Conservation (phyloP, 2,888 invertebrate genomes). For the Pycnomerus fuliginosus region DNA sequence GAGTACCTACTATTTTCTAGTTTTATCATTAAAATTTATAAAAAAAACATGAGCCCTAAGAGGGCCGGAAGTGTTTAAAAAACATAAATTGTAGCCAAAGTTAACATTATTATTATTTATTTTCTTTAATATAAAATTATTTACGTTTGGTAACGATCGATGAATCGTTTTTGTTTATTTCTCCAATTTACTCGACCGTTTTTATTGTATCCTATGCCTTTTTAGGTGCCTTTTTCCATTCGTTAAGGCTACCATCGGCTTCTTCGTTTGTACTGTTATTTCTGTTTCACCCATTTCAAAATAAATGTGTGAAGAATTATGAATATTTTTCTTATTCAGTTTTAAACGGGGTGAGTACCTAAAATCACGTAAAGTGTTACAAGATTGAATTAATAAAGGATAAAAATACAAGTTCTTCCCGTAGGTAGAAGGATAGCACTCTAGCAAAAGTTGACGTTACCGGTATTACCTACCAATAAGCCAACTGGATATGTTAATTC, state of each 20-base stretch:
- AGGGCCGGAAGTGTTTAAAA: constrained; percentile 39
- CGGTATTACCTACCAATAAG: too few relatives aligned
- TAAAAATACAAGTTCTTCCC: too few relatives aligned
- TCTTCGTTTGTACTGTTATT: constrained; percentile 32
- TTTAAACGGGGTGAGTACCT: too few relatives aligned
- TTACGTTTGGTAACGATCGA: constrained; percentile 36
- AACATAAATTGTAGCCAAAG: constrained; percentile 50
- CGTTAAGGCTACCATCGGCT: constrained; percentile 29
- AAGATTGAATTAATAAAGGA: too few relatives aligned
- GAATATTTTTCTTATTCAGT: constrained; percentile 19
- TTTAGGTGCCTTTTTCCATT: constrained; percentile 43
- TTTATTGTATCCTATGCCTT: constrained; percentile 34
- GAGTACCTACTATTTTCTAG: constrained; percentile 27
- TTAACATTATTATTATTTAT: constrained; percentile 49
- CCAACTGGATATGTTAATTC: too few relatives aligned
- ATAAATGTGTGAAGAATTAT: constrained; percentile 49
- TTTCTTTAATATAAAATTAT: constrained; percentile 38
- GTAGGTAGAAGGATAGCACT: too few relatives aligned
- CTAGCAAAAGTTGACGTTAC: too few relatives aligned
- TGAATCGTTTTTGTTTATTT: constrained; percentile 28
- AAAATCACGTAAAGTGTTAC: too few relatives aligned
- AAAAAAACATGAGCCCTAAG: constrained; percentile 39
- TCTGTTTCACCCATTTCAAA: constrained; percentile 43
- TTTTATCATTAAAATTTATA: constrained; percentile 17
- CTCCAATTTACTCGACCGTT: neutral